These are phyloP conservation scores for Geotrypetes seraphini DNA, from an alignment of 2,797 vertebrate genomes.

Conservation along the genomic window DNA sequence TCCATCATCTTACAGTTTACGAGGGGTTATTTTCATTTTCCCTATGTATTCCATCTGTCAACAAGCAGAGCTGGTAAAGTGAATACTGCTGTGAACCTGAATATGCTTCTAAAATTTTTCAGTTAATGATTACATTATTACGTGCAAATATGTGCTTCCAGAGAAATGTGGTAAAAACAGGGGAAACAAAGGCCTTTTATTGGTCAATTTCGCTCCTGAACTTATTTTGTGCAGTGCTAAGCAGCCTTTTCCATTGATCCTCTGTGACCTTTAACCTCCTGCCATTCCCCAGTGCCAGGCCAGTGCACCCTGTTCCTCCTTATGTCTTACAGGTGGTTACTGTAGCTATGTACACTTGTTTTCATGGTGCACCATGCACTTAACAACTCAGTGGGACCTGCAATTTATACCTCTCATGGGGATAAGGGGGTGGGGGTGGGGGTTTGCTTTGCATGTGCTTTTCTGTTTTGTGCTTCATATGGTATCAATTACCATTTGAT, in stretches of 20 bases:
- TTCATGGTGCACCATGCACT: constrained; percentile 73
- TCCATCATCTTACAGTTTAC: constrained; percentile 15
- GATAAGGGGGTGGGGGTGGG: constrained; percentile 18
- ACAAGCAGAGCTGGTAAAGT: too few species aligned
- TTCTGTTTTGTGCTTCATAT: constrained; percentile 61
- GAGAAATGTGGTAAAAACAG: too few species aligned
- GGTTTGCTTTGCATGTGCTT: constrained; percentile 39
- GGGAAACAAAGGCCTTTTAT: not conserved
- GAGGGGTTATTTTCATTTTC: too few species aligned
- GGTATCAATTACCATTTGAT: constrained; percentile 80
- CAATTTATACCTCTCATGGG: constrained; percentile 57
- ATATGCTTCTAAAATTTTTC: too few species aligned
- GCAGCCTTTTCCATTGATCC: constrained; percentile 28
- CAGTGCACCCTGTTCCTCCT: constrained; percentile 11
- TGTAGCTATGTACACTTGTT: constrained; percentile 68
- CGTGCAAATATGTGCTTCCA: too few species aligned
- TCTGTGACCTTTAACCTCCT: constrained; percentile 28
- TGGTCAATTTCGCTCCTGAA: constrained; percentile 36
- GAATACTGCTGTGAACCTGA: too few species aligned
- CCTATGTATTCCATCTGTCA: too few species aligned
- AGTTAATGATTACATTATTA: too few species aligned
- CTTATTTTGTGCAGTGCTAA: constrained; percentile 2
- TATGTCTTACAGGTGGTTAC: constrained; percentile 60
- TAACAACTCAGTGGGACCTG: constrained; percentile 70
- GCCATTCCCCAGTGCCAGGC: constrained; percentile 11